Evolutionary conservation across 2,888 invertebrate genomes (phyloP).

Genomic region (Synergus laeviventris): DNA sequence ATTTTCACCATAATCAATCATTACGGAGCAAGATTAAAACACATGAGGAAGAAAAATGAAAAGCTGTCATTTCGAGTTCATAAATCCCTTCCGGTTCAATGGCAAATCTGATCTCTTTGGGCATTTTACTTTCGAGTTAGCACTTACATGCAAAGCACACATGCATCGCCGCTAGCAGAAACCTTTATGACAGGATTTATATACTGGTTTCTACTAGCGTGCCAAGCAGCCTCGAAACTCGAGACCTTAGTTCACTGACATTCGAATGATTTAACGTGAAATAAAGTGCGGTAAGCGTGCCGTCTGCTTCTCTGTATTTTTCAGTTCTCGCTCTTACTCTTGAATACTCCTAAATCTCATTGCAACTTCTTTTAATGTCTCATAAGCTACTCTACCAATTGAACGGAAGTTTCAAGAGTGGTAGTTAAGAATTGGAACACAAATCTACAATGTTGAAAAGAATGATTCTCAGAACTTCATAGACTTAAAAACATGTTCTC

Average conservation of each 20-base stretch:
- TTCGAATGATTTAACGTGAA: slow-evolving; percentile 30
- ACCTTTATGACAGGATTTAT: slow-evolving; percentile 36
- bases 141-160: background rate
- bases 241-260: slow-evolving; percentile 36
- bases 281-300: slow-evolving; percentile 24
- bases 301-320: background rate
- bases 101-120: background rate
- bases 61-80: background rate
- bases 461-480: background rate
- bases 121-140: background rate
- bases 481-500: background rate
- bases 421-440: background rate
- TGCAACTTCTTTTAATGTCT: background rate
- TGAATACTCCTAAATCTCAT: background rate
- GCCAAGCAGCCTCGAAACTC: slow-evolving; percentile 33
- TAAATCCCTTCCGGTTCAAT: background rate
- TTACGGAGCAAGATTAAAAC: no score
- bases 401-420: background rate
- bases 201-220: slow-evolving; percentile 28
- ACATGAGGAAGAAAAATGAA: background rate
- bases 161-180: background rate
- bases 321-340: background rate
- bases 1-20: no score
- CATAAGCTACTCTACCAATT: background rate
- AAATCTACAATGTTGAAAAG: background rate